Evolutionary conservation across 2,113 vertebrate genomes (phyloP).

Genomic region (Bubalus kerabau): DNA sequence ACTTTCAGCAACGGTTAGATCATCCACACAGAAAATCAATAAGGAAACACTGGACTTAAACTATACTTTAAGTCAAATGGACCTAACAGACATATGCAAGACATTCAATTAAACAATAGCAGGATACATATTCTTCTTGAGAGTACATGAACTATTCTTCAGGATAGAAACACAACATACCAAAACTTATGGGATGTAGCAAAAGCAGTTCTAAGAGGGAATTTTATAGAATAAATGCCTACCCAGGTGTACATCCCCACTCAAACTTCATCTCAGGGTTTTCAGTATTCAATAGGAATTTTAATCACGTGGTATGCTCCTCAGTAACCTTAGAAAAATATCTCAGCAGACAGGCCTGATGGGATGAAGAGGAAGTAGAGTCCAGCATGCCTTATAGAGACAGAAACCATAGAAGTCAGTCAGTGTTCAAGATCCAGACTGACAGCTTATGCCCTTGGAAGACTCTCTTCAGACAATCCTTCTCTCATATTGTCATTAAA

Average conservation of each 20-base stretch:
- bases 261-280: neutral
- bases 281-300: neutral
- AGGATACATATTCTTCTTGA: neutral
- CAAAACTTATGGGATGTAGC: neutral
- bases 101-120: neutral
- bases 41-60: neutral
- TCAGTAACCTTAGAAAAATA: neutral
- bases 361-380: neutral
- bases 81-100: neutral
- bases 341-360: neutral
- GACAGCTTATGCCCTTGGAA: neutral
- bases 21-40: neutral
- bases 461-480: neutral
- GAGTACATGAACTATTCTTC: neutral
- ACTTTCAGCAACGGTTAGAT: neutral
- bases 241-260: neutral
- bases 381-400: neutral
- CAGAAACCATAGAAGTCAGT: neutral
- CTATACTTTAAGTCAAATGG: neutral
- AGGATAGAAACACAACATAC: neutral
- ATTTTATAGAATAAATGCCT: neutral
- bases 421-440: neutral
- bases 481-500: neutral
- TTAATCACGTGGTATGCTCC: neutral
- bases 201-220: neutral